Percentiles rank a stretch among this genome's conserved stretches.
These are phyloP conservation scores for Karalla daura DNA, from an alignment of 2,797 vertebrate genomes.

Conservation along the genomic window DNA sequence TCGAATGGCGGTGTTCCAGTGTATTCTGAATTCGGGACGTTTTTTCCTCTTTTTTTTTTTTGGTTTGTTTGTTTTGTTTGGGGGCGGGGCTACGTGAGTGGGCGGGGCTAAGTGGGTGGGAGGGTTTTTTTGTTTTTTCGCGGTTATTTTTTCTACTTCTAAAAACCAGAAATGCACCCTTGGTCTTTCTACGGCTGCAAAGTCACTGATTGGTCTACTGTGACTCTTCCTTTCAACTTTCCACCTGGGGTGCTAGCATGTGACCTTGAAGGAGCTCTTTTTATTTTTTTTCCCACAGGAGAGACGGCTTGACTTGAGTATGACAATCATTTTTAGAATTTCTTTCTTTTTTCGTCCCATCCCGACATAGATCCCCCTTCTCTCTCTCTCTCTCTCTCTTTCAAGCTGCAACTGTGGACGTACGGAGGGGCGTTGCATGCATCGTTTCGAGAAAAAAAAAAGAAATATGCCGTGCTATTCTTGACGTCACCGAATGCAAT, in stretches of 20 bases:
- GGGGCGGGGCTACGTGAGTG: constrained; percentile 79
- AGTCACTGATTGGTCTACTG: constrained; percentile 95
- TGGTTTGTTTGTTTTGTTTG: too few species aligned
- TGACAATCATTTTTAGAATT: constrained; percentile 83
- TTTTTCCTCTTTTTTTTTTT: too few species aligned
- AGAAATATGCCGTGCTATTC: constrained; percentile 48
- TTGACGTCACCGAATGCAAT: constrained; percentile 77
- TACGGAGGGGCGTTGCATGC: constrained; percentile 26
- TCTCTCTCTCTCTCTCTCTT: too few species aligned
- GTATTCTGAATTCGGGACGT: constrained; percentile 82
- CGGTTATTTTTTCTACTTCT: constrained; percentile 83
- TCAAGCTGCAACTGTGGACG: constrained; percentile 12
- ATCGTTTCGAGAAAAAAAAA: constrained; percentile 22
- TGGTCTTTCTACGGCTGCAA: constrained; percentile 92
- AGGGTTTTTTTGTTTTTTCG: too few species aligned
- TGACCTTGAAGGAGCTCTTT: constrained; percentile 79
- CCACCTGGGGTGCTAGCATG: constrained; percentile 90
- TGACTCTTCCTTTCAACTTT: constrained; percentile 88
- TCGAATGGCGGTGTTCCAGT: constrained; percentile 88
- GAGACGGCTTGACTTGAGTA: constrained; percentile 93
- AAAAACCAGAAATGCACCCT: constrained; percentile 84
- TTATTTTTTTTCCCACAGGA: constrained; percentile 86
- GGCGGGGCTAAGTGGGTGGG: too few species aligned
- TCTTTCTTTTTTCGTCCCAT: constrained; percentile 39
- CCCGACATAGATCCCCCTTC: constrained; percentile 23